Percentiles rank a stretch among this genome's conserved stretches.
These are phyloP conservation scores for Meandrusa payeni DNA, from an alignment of 2,888 invertebrate species.

Conservation along the genomic window DNA sequence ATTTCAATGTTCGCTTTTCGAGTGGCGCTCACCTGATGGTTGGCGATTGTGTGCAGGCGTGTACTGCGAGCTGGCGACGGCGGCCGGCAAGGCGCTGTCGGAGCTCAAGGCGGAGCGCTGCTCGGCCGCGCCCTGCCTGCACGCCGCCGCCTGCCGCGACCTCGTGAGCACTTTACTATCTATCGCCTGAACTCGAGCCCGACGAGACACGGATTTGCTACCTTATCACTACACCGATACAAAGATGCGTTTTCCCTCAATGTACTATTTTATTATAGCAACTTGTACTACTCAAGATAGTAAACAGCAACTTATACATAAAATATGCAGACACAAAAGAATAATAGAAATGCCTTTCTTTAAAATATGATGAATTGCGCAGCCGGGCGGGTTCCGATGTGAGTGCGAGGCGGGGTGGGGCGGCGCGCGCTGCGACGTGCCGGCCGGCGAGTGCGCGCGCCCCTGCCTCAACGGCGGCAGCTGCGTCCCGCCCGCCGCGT, in stretches of 20 bases:
- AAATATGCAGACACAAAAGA: too few relatives aligned
- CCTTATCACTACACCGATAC: too few relatives aligned
- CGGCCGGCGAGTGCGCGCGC: constrained; percentile 69
- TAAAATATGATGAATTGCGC: too few relatives aligned
- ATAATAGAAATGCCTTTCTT: too few relatives aligned
- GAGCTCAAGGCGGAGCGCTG: constrained; percentile 54
- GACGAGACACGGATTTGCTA: too few relatives aligned
- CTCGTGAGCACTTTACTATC: constrained; percentile 76
- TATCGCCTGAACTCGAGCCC: too few relatives aligned
- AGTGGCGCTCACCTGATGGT: too few relatives aligned
- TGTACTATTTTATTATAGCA: too few relatives aligned
- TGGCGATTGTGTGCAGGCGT: constrained; percentile 63
- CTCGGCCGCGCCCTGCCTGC: constrained; percentile 69
- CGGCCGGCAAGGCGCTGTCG: constrained; percentile 63
- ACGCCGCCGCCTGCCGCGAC: constrained; percentile 82
- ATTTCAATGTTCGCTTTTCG: too few relatives aligned
- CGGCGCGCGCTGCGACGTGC: constrained; percentile 79
- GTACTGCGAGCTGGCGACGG: constrained; percentile 74
- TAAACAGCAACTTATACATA: too few relatives aligned
- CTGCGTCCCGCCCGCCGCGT: constrained; percentile 72
- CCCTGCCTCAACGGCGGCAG: constrained; percentile 84
- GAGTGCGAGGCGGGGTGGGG: constrained; percentile 86
- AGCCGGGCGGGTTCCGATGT: constrained; percentile 81
- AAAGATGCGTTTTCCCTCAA: too few relatives aligned
- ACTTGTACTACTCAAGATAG: too few relatives aligned